Evolutionary conservation across 2,888 invertebrate genomes (phyloP).

Genomic region (Willowsia nigromaculata): DNA sequence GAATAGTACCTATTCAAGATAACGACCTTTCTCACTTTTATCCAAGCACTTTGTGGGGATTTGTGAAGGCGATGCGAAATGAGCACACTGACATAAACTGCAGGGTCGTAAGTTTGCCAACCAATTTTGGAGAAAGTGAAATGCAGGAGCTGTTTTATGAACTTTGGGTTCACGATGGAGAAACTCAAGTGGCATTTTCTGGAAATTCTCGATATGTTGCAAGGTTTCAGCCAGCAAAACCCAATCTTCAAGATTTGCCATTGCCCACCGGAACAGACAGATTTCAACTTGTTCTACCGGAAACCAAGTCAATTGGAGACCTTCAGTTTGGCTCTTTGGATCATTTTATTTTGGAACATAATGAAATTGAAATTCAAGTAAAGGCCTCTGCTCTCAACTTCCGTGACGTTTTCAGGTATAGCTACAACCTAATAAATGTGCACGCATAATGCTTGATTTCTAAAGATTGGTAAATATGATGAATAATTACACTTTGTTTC

Average conservation of each 20-base stretch:
- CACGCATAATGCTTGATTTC: neutral
- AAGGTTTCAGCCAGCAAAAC: slow-evolving; percentile 29
- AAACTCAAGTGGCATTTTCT: slow-evolving; percentile 19
- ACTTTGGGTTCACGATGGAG: slow-evolving; percentile 36
- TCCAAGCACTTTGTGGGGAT: slow-evolving; percentile 45
- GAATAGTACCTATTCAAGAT: slow-evolving; percentile 20
- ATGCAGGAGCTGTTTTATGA: slow-evolving; percentile 42
- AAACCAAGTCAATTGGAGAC: slow-evolving; percentile 37
- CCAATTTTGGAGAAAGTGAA: slow-evolving; percentile 22
- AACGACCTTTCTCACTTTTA: slow-evolving; percentile 13
- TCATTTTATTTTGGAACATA: neutral
- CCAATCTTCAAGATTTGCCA: neutral
- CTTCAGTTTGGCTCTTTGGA: slow-evolving; percentile 6
- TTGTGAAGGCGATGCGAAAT: slow-evolving; percentile 46
- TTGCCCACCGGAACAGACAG: slow-evolving; percentile 27
- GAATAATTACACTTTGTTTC: too few species aligned
- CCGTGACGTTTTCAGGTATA: slow-evolving; percentile 32
- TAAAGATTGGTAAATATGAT: neutral
- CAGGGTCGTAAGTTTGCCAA: neutral
- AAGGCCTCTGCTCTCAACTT: slow-evolving; percentile 53
- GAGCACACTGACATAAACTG: slow-evolving; percentile 48
- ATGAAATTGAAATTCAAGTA: slow-evolving; percentile 44
- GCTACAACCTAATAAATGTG: neutral
- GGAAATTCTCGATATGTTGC: neutral
- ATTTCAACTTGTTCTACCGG: slow-evolving; percentile 39